Conservation (phyloP, 2,888 invertebrate genomes). For the Epistrophe grossulariae region DNA sequence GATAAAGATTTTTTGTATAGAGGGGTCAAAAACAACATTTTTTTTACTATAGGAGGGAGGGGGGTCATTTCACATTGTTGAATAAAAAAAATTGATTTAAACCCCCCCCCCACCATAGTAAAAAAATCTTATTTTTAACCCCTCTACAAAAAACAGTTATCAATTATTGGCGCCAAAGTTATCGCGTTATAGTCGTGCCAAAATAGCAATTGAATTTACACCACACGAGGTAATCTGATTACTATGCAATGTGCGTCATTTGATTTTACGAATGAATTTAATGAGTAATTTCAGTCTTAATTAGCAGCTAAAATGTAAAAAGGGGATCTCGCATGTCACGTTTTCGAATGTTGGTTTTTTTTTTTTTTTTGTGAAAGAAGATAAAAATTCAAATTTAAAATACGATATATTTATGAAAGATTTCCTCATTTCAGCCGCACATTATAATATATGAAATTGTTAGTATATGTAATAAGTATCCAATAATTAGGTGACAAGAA, state of each 20-base stretch:
- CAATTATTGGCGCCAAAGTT: too few relatives aligned
- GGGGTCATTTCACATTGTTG: too few relatives aligned
- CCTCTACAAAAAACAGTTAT: too few relatives aligned
- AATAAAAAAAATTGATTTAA: too few relatives aligned
- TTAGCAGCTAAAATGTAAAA: neutral
- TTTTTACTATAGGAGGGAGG: too few relatives aligned
- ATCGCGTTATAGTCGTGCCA: too few relatives aligned
- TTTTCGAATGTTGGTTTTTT: neutral
- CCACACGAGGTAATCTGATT: neutral
- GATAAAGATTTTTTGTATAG: too few relatives aligned
- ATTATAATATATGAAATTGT: too few relatives aligned
- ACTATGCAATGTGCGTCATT: neutral
- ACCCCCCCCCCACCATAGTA: too few relatives aligned
- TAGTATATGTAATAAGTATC: too few relatives aligned
- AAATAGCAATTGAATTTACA: neutral
- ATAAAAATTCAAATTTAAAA: neutral
- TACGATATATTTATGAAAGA: neutral
- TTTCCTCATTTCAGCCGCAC: neutral
- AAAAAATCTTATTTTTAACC: too few relatives aligned
- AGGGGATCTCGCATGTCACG: neutral
- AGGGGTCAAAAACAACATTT: too few relatives aligned
- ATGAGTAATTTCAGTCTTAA: neutral
- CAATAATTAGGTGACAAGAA: neutral
- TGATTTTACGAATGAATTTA: constrained; percentile 1
- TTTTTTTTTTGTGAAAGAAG: neutral